Percentiles rank a stretch among this genome's conserved stretches.
Evolutionary conservation across 2,888 invertebrate species (phyloP).

Genomic region (Zaprionus bogoriensis): DNA sequence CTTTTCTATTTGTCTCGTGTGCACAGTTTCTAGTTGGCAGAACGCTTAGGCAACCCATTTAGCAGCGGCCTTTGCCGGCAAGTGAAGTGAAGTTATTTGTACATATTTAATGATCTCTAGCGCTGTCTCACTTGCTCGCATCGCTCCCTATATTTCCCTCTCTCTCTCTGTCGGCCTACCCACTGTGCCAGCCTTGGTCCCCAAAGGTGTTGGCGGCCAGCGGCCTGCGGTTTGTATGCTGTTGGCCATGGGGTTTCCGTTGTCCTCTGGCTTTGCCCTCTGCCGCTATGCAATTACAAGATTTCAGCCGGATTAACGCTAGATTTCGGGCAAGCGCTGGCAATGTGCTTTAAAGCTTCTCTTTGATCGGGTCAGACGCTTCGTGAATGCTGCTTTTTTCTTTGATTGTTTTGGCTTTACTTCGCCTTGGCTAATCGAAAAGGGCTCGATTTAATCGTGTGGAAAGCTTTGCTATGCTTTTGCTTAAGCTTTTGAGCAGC

Average conservation of each 20-base stretch:
- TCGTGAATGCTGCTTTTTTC: too few species aligned
- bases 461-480: too few species aligned
- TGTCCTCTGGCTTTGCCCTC: not conserved
- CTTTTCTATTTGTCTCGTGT: slow-evolving; percentile 35
- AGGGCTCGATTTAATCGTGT: too few species aligned
- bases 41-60: slow-evolving; percentile 54
- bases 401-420: not conserved
- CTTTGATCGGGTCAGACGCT: not conserved
- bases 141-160: not conserved
- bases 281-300: not conserved
- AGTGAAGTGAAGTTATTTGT: slow-evolving; percentile 56
- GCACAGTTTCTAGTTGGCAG: slow-evolving; percentile 39
- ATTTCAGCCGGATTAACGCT: not conserved
- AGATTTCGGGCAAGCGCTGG: not conserved
- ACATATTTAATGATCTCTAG: slow-evolving; percentile 58
- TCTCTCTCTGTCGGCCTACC: not conserved
- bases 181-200: not conserved
- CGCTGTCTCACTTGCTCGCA: not conserved
- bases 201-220: slow-evolving; percentile 11
- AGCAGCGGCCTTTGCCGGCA: slow-evolving; percentile 27
- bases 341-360: not conserved
- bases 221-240: slow-evolving; percentile 17
- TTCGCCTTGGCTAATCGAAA: not conserved
- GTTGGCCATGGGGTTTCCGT: slow-evolving; percentile 43
- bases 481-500: not conserved